Base-by-base conservation (phyloP, 2,797 vertebrate genomes). In the Agapornis canus region DNA sequence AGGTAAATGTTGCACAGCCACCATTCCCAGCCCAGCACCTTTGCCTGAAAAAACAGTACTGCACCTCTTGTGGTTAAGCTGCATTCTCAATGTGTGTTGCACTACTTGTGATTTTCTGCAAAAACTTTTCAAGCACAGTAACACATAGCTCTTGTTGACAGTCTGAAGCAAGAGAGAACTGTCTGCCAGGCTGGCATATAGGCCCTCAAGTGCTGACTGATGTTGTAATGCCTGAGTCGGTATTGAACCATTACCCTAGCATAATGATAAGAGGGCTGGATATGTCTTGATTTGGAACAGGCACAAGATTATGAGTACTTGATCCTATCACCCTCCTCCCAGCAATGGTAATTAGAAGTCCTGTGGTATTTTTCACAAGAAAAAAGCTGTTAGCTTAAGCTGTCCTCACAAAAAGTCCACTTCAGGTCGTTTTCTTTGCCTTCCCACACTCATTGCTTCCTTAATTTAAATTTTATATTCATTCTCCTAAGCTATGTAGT, bases 101-200 rank as follows among this genome's bases (percentile, higher is more conserved):
- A 65, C 72, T 75, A 16, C 42, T 88, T 68, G n/a, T 27, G 63
- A 68, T 65, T 90, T 82, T 87, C 59, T 85, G 66, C 35, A 85
- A 39, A 60, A 90, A 57, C 27, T 77, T 80, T 76, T 61, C 73
- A 51, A 85, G 48, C 37, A 29, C 2, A 7, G 59, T 57, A 72
- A 83, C 1, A 7, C n/a, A 6, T 45, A 51, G 78, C 89, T 88
- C 80, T 82, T 54, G 52, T 73, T 91, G 82, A 72, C 40, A 70
- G 87, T 83, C 82, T 83, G 69, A 82, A 90, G 68, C 21, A 37
- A 79, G 51, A 48, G 52, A 72, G 70, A 72, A 15, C 59, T 48
- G 37, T 51, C 82, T 84, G 90, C 88, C 89, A 94, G 91, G 76
- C 27, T 92, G 92, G 56, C 56, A 48, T 77, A 81, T n/a, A 91